Percentiles rank a stretch among this genome's conserved stretches.
These are phyloP conservation scores for Gila robusta DNA, from an alignment of 2,797 vertebrate genomes.

Conservation along the genomic window DNA sequence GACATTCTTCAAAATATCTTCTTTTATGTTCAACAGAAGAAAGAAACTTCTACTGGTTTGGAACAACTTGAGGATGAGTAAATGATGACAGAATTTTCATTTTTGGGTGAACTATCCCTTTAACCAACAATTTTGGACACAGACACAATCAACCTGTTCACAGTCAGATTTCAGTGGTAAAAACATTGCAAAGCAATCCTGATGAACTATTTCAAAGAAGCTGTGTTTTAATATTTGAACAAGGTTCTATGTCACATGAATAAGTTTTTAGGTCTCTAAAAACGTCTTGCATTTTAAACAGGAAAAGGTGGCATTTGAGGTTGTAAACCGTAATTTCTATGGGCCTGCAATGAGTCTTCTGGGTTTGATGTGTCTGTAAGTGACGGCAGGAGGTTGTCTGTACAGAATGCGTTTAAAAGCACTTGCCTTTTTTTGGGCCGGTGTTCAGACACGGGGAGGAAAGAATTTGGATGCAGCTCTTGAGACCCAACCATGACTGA, in stretches of 20 bases:
- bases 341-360: not conserved
- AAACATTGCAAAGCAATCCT: not conserved
- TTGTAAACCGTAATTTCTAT: not conserved
- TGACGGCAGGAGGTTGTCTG: constrained; percentile 16
- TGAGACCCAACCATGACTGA: constrained; percentile 70
- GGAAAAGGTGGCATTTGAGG: not conserved
- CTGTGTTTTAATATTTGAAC: not conserved
- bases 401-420: constrained; percentile 67
- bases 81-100: too few species aligned
- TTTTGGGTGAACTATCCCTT: too few species aligned
- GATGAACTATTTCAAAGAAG: too few species aligned
- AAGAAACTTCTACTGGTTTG: too few species aligned
- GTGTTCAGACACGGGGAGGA: constrained; percentile 69
- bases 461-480: constrained; percentile 71
- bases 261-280: not conserved
- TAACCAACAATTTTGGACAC: not conserved
- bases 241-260: not conserved
- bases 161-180: not conserved
- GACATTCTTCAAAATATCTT: too few species aligned
- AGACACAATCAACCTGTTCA: not conserved
- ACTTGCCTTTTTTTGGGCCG: constrained; percentile 76
- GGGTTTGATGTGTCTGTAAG: constrained; percentile 10
- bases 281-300: not conserved
- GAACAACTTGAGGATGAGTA: too few species aligned
- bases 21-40: too few species aligned